Evolutionary conservation across 2,113 vertebrate genomes (phyloP), one percentile per base, ranked within the genome.

Genomic region (Steatornis caripensis): DNA sequence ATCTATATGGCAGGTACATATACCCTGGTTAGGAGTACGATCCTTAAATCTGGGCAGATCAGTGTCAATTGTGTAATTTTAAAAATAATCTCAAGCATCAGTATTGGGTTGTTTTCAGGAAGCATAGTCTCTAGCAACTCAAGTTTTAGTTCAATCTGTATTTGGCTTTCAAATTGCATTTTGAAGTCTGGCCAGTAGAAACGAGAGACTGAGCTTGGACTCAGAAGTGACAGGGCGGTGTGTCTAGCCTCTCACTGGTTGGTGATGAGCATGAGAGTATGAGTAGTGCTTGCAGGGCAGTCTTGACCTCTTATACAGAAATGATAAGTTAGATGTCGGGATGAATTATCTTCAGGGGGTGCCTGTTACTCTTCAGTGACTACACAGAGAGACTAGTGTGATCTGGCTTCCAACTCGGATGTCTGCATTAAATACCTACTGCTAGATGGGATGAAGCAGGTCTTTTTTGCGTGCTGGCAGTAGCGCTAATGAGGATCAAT

Each of bases 121-220:
- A 64, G 20, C 27, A 39, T 29, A 41, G 26, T 55, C 26, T 84
- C 60, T 90, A 70, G 34, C 20, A 34, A 29, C 45, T 61, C 36
- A 88, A 57, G 10, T 76, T 83, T 76, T 85, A 90, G 15, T 72
- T 88, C 41, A 61, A 17, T 87, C 34, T 85, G 36, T 69, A 69
- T 90, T 88, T 94, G 79, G 36, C 43, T 92, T 97, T 94, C 66
- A 80, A 61, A 79, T 23, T 68, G 11, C 10, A 16, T 79, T 95
- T 94, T 95, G 51, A 85, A 72, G 27, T 72, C 45, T 55, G 39
- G 32, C 24, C 62, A 57, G 48, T 4, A 92, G 70, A 83, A 82
- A 39, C 48, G 39, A 64, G 92, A 75, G 48, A 37, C 57, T 72
- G 66, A 80, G 68, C 26, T 1, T n/a, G 13, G n/a, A 61, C 36